These are phyloP conservation scores for Sussaba pulchella DNA, from an alignment of 2,888 invertebrate genomes.

Conservation along the genomic window DNA sequence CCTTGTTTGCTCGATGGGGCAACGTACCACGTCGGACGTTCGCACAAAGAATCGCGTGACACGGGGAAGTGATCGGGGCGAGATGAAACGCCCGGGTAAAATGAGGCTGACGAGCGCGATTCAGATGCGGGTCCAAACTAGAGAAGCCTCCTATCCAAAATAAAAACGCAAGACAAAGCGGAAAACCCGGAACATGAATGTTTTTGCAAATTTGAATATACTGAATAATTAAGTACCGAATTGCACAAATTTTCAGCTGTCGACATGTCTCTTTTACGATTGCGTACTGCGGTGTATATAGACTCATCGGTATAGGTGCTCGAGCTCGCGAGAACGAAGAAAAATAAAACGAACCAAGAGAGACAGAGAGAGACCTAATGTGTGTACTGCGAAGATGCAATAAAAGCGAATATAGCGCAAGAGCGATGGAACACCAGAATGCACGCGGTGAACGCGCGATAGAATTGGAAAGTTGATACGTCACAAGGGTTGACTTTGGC, in stretches of 20 bases:
- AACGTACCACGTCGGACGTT: background rate
- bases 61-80: too few relatives aligned
- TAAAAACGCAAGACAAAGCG: too few relatives aligned
- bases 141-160: too few relatives aligned
- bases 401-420: background rate
- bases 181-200: too few relatives aligned
- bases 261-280: too few relatives aligned
- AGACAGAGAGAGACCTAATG: background rate
- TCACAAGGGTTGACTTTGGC: constrained; percentile 41
- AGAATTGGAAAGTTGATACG: constrained; percentile 54
- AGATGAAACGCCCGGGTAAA: too few relatives aligned
- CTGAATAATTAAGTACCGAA: too few relatives aligned
- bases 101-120: too few relatives aligned
- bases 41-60: background rate
- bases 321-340: constrained; percentile 34
- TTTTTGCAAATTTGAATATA: too few relatives aligned
- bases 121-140: too few relatives aligned
- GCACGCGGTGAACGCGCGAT: constrained; percentile 30
- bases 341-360: constrained; percentile 33
- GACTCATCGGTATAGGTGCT: background rate
- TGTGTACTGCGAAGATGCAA: background rate
- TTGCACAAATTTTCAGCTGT: too few relatives aligned
- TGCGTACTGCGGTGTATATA: background rate
- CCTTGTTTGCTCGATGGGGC: constrained; percentile 36
- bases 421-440: constrained; percentile 23